Evolutionary conservation across 2,888 invertebrate genomes (phyloP).

Genomic region (Trissolcus japonicus): DNA sequence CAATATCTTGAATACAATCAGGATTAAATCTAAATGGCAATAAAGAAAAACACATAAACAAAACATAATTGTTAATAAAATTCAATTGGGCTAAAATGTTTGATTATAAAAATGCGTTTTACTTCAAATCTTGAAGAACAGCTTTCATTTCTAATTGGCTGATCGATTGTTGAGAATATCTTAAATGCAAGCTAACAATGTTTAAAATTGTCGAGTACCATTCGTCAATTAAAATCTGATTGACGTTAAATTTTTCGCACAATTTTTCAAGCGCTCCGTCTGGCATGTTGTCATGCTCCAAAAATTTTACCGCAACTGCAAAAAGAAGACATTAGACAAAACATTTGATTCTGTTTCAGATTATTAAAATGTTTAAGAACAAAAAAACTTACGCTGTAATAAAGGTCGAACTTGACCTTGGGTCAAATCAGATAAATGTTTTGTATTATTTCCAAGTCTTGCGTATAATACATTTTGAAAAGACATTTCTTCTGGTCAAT

Average conservation of each 20-base stretch:
- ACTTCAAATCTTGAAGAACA: conserved; percentile 77
- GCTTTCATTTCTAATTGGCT: conserved; percentile 77
- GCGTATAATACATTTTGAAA: conserved; percentile 66
- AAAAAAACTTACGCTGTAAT: conserved; percentile 68
- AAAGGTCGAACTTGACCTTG: conserved; percentile 69
- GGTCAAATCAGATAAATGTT: conserved; percentile 68
- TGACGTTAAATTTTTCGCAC: conserved; percentile 68
- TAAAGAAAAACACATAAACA: neutral
- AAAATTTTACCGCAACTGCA: conserved; percentile 72
- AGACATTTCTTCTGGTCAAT: conserved; percentile 41
- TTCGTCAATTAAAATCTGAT: conserved; percentile 77
- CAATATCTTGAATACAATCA: conserved; percentile 78
- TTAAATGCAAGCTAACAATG: conserved; percentile 77
- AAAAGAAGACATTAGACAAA: neutral
- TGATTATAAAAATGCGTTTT: conserved; percentile 20
- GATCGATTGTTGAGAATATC: conserved; percentile 75
- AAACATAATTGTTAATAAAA: neutral
- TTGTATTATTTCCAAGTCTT: conserved; percentile 65
- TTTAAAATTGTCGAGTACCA: conserved; percentile 77
- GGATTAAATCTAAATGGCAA: conserved; percentile 72
- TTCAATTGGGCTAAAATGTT: neutral
- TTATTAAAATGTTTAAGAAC: neutral
- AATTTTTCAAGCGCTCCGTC: conserved; percentile 71
- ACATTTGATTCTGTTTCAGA: no score
- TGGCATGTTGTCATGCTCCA: conserved; percentile 70